Conservation (phyloP, 1,140 invertebrate species). For the Sipha flava region DNA sequence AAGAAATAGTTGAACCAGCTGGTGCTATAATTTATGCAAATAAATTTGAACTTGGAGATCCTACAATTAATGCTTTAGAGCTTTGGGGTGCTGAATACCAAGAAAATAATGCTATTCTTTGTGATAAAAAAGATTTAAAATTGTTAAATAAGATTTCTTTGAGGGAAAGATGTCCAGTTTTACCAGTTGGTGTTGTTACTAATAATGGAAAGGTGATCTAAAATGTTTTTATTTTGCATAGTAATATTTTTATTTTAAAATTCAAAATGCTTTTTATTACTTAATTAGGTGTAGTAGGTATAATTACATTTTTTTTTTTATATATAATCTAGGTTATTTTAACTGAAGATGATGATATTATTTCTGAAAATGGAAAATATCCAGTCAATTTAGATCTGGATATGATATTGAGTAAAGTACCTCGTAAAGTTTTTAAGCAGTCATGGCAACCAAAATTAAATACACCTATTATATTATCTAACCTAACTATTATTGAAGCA, state of each 20-base stretch:
- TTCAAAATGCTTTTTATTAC: too few relatives aligned
- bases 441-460: conserved; percentile 40
- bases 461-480: conserved; percentile 46
- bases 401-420: conserved; percentile 81
- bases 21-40: conserved; percentile 85
- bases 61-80: conserved; percentile 84
- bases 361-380: conserved; percentile 43
- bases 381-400: conserved; percentile 83
- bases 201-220: conserved; percentile 64
- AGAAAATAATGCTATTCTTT: conserved; percentile 86
- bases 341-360: conserved; percentile 50
- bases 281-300: too few relatives aligned
- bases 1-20: conserved; percentile 88
- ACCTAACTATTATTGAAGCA: conserved; percentile 54
- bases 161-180: conserved; percentile 85
- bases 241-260: background rate
- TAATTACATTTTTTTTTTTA: background rate
- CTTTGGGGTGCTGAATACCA: conserved; percentile 98
- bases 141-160: conserved; percentile 64
- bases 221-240: background rate
- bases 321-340: conserved; percentile 51
- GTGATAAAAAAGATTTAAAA: conserved; percentile 54
- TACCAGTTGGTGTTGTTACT: conserved; percentile 86
- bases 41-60: conserved; percentile 85
- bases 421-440: conserved; percentile 60